phyloP scores from a whole-genome alignment of 53 echinoderm and acorn worm species.

The Patiria pectinifera region DNA sequence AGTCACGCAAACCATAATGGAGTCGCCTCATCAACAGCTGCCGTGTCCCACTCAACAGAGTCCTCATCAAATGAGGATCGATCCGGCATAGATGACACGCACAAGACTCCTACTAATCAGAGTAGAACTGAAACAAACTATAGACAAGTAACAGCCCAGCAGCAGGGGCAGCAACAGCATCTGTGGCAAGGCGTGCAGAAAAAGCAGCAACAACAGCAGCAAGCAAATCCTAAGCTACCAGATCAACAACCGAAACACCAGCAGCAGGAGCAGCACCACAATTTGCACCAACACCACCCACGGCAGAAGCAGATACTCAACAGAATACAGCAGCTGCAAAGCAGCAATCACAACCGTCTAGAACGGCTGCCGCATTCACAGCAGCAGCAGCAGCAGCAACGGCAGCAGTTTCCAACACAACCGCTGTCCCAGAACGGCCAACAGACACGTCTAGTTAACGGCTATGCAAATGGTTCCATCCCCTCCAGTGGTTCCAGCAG shows the following conservation, averaged over 20 bases:
- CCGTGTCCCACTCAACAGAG: background rate
- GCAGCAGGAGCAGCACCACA: background rate
- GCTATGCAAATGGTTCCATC: background rate
- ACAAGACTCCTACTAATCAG: background rate
- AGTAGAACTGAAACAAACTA: background rate
- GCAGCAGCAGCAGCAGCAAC: slow-evolving; percentile 21
- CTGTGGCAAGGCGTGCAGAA: background rate
- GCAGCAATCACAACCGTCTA: background rate
- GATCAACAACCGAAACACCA: background rate
- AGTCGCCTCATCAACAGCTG: background rate
- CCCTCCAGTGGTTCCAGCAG: background rate
- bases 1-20: background rate
- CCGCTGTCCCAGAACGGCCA: background rate
- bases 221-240: background rate
- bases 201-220: background rate
- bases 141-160: background rate
- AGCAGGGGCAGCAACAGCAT: slow-evolving; percentile 19
- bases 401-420: background rate
- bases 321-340: slow-evolving; percentile 2
- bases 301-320: background rate
- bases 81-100: background rate
- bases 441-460: slow-evolving; percentile 5
- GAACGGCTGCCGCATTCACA: background rate
- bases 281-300: background rate
- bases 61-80: background rate